Percentiles rank a stretch among this genome's conserved stretches.
phyloP scores from a whole-genome alignment of 2,113 vertebrate genomes.

The Gallinago media region DNA sequence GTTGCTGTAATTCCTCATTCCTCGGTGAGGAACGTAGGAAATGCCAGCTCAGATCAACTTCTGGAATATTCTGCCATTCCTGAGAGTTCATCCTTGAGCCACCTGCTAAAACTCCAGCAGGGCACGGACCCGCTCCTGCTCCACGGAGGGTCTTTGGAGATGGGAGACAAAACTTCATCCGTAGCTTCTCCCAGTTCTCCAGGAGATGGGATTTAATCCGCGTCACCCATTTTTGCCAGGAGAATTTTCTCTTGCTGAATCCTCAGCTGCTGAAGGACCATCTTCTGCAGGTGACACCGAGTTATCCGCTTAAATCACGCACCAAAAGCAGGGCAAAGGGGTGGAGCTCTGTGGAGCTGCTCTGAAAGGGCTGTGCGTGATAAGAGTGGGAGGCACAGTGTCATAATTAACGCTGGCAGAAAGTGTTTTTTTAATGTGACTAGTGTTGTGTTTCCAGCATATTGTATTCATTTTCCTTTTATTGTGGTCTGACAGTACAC shows the following conservation, averaged over 20 bases:
- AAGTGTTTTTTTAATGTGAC: constrained; percentile 16
- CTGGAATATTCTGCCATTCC: not conserved
- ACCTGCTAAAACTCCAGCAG: rapidly evolving
- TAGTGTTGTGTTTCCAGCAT: constrained; percentile 46
- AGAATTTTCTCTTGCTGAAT: not conserved
- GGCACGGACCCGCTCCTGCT: rapidly evolving
- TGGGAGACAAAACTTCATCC: not conserved
- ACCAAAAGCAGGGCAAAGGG: not conserved
- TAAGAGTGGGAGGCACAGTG: constrained; percentile 48
- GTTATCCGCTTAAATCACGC: not conserved
- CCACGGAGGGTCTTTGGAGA: not conserved
- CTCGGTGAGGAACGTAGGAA: not conserved
- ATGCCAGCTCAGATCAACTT: not conserved
- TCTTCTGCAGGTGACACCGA: not conserved
- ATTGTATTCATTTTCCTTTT: constrained; percentile 68
- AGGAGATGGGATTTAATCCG: not conserved
- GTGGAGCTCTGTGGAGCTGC: not conserved
- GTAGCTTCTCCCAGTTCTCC: not conserved
- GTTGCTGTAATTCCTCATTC: not conserved
- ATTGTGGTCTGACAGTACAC: constrained; percentile 49
- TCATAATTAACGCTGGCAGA: constrained; percentile 60
- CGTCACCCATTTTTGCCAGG: rapidly evolving
- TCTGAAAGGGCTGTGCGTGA: constrained; percentile 20
- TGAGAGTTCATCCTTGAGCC: not conserved
- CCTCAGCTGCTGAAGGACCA: not conserved